A percentile compares a stretch with the other conserved stretches of the same genome.
Evolutionary conservation across 2,113 vertebrate genomes (phyloP).

Genomic region (Myocastor coypus): DNA sequence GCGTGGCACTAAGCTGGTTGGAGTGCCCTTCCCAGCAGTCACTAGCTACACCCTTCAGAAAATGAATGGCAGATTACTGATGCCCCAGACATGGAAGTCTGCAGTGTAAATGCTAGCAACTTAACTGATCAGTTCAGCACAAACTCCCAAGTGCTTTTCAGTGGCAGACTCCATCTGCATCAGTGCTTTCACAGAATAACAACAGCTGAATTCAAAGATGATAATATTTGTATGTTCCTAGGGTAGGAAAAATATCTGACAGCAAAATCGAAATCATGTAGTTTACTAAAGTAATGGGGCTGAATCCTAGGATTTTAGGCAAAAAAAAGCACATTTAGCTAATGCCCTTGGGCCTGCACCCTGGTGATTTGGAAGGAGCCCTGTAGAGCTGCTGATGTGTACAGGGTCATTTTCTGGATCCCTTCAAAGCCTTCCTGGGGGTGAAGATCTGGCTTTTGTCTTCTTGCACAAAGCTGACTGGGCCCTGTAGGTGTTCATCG

Average conservation of each 20-base stretch:
- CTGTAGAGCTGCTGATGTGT: not conserved
- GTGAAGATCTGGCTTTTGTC: not conserved
- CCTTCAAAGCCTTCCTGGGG: not conserved
- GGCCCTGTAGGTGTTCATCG: slow-evolving; percentile 55
- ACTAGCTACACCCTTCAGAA: not conserved
- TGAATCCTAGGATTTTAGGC: slow-evolving; percentile 1
- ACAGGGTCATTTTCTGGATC: not conserved
- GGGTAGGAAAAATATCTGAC: not conserved
- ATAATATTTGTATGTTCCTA: not conserved
- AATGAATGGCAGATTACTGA: not conserved
- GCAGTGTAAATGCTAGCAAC: not conserved
- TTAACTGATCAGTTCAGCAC: not conserved
- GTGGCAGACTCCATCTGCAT: not conserved
- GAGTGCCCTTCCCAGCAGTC: not conserved
- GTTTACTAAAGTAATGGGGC: not conserved
- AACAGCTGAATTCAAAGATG: not conserved
- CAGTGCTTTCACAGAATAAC: not conserved
- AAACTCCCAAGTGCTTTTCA: not conserved
- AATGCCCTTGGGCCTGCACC: not conserved
- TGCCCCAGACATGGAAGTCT: not conserved
- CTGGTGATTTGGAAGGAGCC: rapidly evolving
- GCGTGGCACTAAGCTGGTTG: not conserved
- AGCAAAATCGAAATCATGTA: not conserved
- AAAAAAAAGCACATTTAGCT: slow-evolving; percentile 23
- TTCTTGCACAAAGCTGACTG: slow-evolving; percentile 29